Percentiles rank a stretch among this genome's conserved stretches.
phyloP scores from a whole-genome alignment of 2,888 invertebrate species.

The Pyrochroa serraticornis region DNA sequence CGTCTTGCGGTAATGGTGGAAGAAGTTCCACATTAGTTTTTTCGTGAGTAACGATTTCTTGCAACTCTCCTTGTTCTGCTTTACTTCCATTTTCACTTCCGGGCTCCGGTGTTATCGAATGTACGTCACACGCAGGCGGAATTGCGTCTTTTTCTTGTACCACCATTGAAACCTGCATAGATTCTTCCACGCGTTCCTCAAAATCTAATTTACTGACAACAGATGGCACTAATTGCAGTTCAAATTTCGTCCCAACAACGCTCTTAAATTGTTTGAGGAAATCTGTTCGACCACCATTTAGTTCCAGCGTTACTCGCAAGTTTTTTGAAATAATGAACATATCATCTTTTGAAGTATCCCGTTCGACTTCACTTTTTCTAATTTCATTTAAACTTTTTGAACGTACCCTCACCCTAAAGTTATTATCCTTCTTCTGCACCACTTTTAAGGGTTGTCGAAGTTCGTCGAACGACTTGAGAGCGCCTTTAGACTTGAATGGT shows the following conservation, averaged over 20 bases:
- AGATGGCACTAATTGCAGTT: not conserved
- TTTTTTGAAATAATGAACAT: not conserved
- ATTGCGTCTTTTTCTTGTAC: not conserved
- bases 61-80: not conserved
- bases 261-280: not conserved
- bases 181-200: not conserved
- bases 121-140: not conserved
- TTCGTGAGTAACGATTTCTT: not conserved
- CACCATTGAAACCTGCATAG: not conserved
- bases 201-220: not conserved
- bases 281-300: not conserved
- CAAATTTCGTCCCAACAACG: not conserved
- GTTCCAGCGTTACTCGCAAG: not conserved
- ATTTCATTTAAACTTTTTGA: conserved; percentile 18
- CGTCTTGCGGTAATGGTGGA: no score
- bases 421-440: not conserved
- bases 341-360: not conserved
- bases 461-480: conserved; percentile 15
- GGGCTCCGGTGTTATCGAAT: no score
- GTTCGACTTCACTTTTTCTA: not conserved
- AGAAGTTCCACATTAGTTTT: not conserved
- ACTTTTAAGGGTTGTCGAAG: not conserved
- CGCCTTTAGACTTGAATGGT: conserved; percentile 20
- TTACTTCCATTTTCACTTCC: not conserved
- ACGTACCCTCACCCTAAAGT: conserved; percentile 6